Evolutionary conservation across 2,888 invertebrate species (phyloP), one percentile per base, ranked within the genome.

Genomic region (Dolichopus griseipennis): DNA sequence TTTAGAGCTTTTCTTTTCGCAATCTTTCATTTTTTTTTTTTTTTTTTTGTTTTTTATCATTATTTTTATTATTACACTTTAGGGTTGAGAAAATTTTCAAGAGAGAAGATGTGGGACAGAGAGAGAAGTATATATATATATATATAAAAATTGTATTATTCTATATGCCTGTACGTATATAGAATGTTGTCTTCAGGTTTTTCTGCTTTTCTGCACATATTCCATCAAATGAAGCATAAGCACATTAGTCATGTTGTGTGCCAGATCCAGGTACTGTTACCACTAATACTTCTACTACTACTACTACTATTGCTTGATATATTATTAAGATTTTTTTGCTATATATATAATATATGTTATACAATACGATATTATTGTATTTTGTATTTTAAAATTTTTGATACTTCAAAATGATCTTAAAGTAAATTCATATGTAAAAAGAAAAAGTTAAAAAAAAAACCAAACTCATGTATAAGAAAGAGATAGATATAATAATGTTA

Each of bases 181-280:
- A 43, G 52, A 6, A n/a, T 43, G 43, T 52, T 52, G 52, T 52
- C 52, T 52, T 52, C 52, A 52, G 52, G 52, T 52, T 52, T 52
- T 18, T 52, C 15, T 52, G 37, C 34, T 37, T 34, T 64, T 64
- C 37, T 64, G 18, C 64, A 64, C 37, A 64, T 64, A 34, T 64
- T 64, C 64, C 64, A 64, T 64, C 64, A 64, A 64, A 64, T 64
- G 64, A 64, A 37, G 64, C 64, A 37, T 34, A 64, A 64, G 64
- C 34, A 37, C 64, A 64, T 64, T 64, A 34, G 37, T 64, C 37
- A 64, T 64, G 34, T 64, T n/a, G 33, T 34, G 64, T 37, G 18
- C 52, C 52, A 52, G 52, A 52, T 52, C 52, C n/a, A 64, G 64
- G 64, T 64, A 34, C 27, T 41, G 41, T 9, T 41, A 41, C 41